Conservation (phyloP, 2,888 invertebrate species). For the Diarsia mendica region DNA sequence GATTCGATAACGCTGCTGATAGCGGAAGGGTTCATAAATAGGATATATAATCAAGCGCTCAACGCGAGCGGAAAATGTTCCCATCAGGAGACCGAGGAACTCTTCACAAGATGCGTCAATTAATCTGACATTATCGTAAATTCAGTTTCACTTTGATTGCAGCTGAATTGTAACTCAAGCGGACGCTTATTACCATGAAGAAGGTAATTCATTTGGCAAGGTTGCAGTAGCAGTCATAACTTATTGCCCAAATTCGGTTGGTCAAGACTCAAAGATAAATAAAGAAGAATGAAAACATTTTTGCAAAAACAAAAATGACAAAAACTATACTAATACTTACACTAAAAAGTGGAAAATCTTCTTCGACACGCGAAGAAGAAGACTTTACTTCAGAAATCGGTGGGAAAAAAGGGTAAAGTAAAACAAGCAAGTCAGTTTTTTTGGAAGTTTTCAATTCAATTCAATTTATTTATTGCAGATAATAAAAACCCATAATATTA, state of each 20-base stretch:
- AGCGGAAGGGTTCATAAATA: constrained; percentile 37
- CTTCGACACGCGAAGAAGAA: too few species aligned
- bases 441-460: too few species aligned
- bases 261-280: not conserved
- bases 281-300: not conserved
- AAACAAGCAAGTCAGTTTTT: too few species aligned
- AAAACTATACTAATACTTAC: too few species aligned
- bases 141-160: not conserved
- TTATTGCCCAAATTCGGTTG: not conserved
- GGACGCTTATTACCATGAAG: not conserved
- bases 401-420: too few species aligned
- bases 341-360: too few species aligned
- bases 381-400: too few species aligned
- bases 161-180: not conserved
- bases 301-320: too few species aligned
- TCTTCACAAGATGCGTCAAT: not conserved
- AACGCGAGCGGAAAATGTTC: constrained; percentile 59
- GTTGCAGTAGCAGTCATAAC: not conserved
- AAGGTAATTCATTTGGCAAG: not conserved
- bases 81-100: constrained; percentile 1
- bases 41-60: constrained; percentile 64
- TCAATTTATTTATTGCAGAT: too few species aligned
- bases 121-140: constrained; percentile 5
- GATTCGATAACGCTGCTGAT: constrained; percentile 42
- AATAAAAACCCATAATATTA: too few species aligned